Percentiles rank a stretch among this genome's conserved stretches.
Evolutionary conservation across 2,113 vertebrate genomes (phyloP).

Genomic region (Paradoxurus hermaphroditus): DNA sequence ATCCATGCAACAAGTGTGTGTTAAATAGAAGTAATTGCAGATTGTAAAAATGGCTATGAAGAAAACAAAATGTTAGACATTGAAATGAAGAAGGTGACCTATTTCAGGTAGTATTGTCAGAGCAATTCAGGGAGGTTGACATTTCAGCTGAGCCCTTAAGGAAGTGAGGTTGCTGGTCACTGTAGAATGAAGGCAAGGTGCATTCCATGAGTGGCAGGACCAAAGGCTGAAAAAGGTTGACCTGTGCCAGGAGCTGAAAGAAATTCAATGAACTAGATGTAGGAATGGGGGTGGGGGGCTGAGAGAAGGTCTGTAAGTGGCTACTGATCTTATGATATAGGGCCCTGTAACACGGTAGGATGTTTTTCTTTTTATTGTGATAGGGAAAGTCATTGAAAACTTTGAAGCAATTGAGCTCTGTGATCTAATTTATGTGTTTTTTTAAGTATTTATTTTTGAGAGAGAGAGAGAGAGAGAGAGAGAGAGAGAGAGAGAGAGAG

Average conservation of each 20-base stretch:
- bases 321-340: neutral
- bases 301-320: neutral
- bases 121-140: neutral
- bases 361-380: neutral
- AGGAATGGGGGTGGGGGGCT: fast-evolving
- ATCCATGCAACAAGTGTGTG: neutral
- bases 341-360: neutral
- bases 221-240: neutral
- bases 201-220: neutral
- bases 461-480: too few species aligned
- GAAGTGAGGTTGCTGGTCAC: neutral
- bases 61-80: neutral
- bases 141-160: neutral
- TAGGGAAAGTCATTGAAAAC: neutral
- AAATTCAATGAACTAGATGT: neutral
- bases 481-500: too few species aligned
- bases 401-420: neutral
- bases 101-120: neutral
- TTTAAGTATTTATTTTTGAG: too few species aligned
- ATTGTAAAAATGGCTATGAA: neutral
- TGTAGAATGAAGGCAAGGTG: neutral
- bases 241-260: neutral
- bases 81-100: neutral
- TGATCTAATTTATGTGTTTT: neutral
- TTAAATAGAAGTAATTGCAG: neutral